Evolutionary conservation across 2,888 invertebrate species (phyloP).

Genomic region (Plutella xylostella): DNA sequence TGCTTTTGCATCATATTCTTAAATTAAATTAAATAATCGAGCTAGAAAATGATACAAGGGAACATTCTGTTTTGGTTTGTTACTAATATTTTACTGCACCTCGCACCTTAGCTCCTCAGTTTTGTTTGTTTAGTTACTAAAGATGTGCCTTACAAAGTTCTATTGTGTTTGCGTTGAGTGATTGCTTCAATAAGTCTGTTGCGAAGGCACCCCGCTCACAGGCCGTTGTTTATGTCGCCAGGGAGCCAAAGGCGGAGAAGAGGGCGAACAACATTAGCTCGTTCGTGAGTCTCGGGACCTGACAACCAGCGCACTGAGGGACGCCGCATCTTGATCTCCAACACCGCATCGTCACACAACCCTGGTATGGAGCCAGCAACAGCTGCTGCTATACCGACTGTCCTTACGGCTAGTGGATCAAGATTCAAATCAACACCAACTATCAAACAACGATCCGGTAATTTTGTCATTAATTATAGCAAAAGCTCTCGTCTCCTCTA

Average conservation of each 20-base stretch:
- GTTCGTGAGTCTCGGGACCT: slow-evolving; percentile 80
- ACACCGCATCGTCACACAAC: slow-evolving; percentile 40
- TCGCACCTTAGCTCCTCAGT: slow-evolving; percentile 26
- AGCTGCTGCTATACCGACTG: slow-evolving; percentile 26
- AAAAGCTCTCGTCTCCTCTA: slow-evolving; percentile 38
- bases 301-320: slow-evolving; percentile 73
- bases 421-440: slow-evolving; percentile 23
- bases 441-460: slow-evolving; percentile 23
- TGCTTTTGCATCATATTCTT: background rate
- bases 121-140: slow-evolving; percentile 8
- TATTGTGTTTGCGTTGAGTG: no score
- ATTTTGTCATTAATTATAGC: slow-evolving; percentile 20
- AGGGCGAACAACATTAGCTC: slow-evolving; percentile 89
- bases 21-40: no score
- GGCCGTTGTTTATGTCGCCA: slow-evolving; percentile 34
- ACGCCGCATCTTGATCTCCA: slow-evolving; percentile 57
- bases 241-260: slow-evolving; percentile 88
- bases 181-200: no score
- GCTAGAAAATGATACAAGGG: background rate
- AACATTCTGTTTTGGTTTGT: slow-evolving; percentile 9
- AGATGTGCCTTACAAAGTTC: no score
- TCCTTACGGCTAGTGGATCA: slow-evolving; percentile 42
- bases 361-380: slow-evolving; percentile 34
- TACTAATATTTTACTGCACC: slow-evolving; percentile 46
- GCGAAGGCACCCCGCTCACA: no score